Evolutionary conservation across 1,140 invertebrate genomes (phyloP).

Genomic region (Zaprionus tsacasi): DNA sequence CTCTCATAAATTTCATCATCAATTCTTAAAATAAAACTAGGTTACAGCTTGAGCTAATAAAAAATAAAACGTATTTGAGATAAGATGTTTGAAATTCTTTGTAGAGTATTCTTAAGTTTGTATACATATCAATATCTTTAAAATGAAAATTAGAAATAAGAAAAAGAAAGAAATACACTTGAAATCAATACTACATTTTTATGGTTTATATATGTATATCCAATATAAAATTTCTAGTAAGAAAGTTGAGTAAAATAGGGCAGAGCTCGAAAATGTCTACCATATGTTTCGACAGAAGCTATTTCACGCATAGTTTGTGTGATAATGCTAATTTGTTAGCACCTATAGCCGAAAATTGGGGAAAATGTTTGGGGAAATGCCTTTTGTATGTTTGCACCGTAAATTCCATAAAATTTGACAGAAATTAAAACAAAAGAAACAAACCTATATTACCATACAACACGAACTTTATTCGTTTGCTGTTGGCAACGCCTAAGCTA

Average conservation of each 20-base stretch:
- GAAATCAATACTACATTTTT: conserved; percentile 56
- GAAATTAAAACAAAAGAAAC: conserved; percentile 35
- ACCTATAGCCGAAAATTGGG: conserved; percentile 27
- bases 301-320: conserved; percentile 41
- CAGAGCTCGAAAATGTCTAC: conserved; percentile 23
- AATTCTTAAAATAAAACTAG: conserved; percentile 21
- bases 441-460: conserved; percentile 15
- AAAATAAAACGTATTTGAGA: conserved; percentile 9
- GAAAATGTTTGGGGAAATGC: conserved; percentile 51
- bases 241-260: conserved; percentile 25
- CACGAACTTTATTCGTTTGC: conserved; percentile 29
- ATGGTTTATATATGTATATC: background rate
- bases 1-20: background rate
- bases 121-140: conserved; percentile 7
- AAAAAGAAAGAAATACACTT: conserved; percentile 63
- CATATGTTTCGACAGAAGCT: conserved; percentile 32
- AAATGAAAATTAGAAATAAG: background rate
- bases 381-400: conserved; percentile 17
- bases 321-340: conserved; percentile 45
- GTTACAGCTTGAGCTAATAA: conserved; percentile 19
- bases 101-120: conserved; percentile 25
- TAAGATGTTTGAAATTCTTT: conserved; percentile 3
- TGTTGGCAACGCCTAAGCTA: conserved; percentile 64
- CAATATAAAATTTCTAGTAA: conserved; percentile 33
- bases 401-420: conserved; percentile 50